A percentile compares a stretch with the other conserved stretches of the same genome.
Evolutionary conservation across 1,140 invertebrate genomes (phyloP).

Genomic region (Leptinotarsa undecemlineata): DNA sequence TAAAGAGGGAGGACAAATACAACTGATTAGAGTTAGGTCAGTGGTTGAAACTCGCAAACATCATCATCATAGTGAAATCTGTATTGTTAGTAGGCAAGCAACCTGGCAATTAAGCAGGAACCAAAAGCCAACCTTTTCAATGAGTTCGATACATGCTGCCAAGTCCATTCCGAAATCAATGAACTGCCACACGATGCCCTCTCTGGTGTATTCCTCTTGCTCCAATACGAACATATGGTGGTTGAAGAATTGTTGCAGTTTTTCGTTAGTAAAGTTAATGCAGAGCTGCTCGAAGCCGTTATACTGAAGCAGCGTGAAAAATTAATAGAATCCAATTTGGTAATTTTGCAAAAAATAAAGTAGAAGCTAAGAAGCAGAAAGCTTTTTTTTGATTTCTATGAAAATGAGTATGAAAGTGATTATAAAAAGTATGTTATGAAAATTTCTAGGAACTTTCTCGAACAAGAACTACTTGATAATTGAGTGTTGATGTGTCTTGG

Average conservation of each 20-base stretch:
- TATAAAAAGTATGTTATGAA: no score
- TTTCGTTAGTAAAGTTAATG: constrained; percentile 99
- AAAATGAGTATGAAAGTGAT: neutral
- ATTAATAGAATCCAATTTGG: neutral
- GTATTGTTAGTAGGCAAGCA: constrained; percentile 14
- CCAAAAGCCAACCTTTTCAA: constrained; percentile 81
- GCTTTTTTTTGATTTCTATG: neutral
- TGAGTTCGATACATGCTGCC: constrained; percentile 93
- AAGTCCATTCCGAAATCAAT: constrained; percentile 98
- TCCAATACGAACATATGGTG: constrained; percentile 98
- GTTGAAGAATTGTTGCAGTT: constrained; percentile 97
- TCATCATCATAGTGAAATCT: constrained; percentile 4
- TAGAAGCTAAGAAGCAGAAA: neutral
- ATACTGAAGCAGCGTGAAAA: constrained; percentile 64
- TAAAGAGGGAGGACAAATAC: constrained; percentile 57
- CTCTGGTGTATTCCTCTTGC: constrained; percentile 95
- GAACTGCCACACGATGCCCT: constrained; percentile 93
- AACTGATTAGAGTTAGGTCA: constrained; percentile 18
- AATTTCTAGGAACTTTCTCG: neutral
- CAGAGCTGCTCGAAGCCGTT: constrained; percentile 98
- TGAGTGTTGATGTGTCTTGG: neutral
- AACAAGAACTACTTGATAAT: neutral
- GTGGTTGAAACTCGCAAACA: neutral
- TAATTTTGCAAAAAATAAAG: constrained; percentile 1
- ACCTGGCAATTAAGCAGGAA: neutral